Percentiles rank a stretch among this genome's conserved stretches.
Conservation (phyloP, 2,113 vertebrate species). For the Urocolius indicus region DNA sequence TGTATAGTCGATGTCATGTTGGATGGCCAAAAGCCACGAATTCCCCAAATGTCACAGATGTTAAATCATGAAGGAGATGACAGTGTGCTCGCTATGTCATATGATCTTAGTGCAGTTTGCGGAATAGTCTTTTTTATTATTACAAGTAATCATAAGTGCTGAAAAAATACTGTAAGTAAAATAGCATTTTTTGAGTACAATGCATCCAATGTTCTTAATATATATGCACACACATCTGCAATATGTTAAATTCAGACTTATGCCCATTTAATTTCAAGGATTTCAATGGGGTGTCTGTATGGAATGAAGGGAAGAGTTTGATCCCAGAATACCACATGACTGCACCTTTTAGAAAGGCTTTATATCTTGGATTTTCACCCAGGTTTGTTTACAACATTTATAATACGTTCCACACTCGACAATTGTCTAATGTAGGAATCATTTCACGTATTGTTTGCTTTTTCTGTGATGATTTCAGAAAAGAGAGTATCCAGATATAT, state of each 20-base stretch:
- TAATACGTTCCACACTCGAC: background rate
- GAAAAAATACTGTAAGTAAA: constrained; percentile 48
- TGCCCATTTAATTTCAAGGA: constrained; percentile 5
- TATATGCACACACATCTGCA: constrained; percentile 56
- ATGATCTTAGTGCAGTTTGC: constrained; percentile 28
- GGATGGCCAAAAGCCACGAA: background rate
- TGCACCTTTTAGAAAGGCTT: background rate
- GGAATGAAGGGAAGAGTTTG: constrained; percentile 18
- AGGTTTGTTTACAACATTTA: background rate
- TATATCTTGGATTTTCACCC: background rate
- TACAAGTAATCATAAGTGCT: constrained; percentile 41
- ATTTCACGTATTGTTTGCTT: background rate
- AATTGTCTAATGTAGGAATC: background rate
- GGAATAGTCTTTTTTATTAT: constrained; percentile 43
- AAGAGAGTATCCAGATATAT: background rate
- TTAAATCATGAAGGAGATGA: constrained; percentile 52
- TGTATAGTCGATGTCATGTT: background rate
- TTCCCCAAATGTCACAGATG: constrained; percentile 4
- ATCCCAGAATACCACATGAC: background rate
- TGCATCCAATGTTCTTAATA: constrained; percentile 54
- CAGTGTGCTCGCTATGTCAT: constrained; percentile 36
- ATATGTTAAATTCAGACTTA: constrained; percentile 48
- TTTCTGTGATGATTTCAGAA: background rate
- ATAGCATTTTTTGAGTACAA: constrained; percentile 56
- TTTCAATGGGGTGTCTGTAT: constrained; percentile 37